Conservation (phyloP, 1,140 invertebrate species). For the Galleria mellonella region DNA sequence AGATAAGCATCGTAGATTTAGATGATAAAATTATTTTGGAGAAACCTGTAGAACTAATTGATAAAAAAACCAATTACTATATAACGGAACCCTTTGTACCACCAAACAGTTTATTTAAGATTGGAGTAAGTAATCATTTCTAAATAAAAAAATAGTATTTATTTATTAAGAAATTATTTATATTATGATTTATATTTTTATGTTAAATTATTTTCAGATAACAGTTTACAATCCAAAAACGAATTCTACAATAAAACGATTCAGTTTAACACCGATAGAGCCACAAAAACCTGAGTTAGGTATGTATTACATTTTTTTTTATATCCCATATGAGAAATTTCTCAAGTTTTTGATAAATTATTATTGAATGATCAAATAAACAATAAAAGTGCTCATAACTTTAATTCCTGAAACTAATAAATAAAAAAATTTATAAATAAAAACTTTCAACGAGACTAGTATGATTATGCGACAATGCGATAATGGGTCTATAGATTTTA, state of each 20-base stretch:
- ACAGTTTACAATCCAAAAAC: constrained; percentile 16
- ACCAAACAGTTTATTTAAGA: constrained; percentile 23
- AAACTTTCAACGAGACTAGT: no score
- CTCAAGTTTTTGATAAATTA: no score
- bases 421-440: no score
- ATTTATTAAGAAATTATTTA: no score
- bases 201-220: constrained; percentile 16
- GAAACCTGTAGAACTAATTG: constrained; percentile 13
- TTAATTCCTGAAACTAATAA: no score
- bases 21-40: constrained; percentile 16
- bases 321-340: no score
- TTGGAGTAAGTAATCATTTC: constrained; percentile 24
- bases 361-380: no score
- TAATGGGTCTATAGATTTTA: no score
- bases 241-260: constrained; percentile 18
- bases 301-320: constrained; percentile 1
- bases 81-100: constrained; percentile 15
- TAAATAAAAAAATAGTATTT: no score
- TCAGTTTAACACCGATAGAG: constrained; percentile 24
- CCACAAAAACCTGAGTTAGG: constrained; percentile 18
- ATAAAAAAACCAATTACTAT: constrained; percentile 26
- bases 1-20: constrained; percentile 22
- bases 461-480: no score
- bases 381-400: no score
- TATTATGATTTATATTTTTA: neutral